A percentile compares a stretch with the other conserved stretches of the same genome.
Evolutionary conservation across 2,113 vertebrate genomes (phyloP).

Genomic region (Eurystomus gularis): DNA sequence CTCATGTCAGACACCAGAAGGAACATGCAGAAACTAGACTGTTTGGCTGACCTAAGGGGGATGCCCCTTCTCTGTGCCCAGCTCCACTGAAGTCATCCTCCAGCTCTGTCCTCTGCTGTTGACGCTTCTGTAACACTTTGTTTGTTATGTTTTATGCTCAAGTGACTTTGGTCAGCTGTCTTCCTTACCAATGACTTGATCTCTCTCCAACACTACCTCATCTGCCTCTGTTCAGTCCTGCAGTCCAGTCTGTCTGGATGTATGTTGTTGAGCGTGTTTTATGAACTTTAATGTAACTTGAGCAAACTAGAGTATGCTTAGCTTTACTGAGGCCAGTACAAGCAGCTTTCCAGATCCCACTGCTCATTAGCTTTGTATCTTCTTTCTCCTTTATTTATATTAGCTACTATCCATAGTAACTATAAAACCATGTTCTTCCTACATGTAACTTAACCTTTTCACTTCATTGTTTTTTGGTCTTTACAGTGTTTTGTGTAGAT

Average conservation of each 20-base stretch:
- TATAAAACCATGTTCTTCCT: not conserved
- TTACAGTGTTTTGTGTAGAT: not conserved
- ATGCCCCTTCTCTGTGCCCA: not conserved
- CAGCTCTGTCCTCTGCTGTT: not conserved
- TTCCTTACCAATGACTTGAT: not conserved
- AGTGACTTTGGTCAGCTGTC: not conserved
- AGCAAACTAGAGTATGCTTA: not conserved
- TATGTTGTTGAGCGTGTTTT: not conserved
- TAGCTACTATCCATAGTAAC: not conserved
- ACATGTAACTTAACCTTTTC: not conserved
- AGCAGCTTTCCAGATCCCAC: not conserved
- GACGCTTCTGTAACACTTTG: not conserved
- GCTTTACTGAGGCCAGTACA: not conserved
- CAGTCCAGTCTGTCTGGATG: not conserved
- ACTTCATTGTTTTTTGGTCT: not conserved
- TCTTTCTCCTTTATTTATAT: not conserved
- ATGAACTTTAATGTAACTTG: not conserved
- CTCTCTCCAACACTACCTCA: not conserved
- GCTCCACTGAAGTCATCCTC: not conserved
- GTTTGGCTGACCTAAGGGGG: not conserved
- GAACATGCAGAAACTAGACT: not conserved
- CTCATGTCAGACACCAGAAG: not conserved
- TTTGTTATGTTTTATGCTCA: not conserved
- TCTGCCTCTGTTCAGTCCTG: not conserved
- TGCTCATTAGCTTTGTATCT: not conserved